A percentile compares a stretch with the other conserved stretches of the same genome.
Evolutionary conservation across 2,888 invertebrate genomes (phyloP).

Genomic region (Thysanoteuthis rhombus): DNA sequence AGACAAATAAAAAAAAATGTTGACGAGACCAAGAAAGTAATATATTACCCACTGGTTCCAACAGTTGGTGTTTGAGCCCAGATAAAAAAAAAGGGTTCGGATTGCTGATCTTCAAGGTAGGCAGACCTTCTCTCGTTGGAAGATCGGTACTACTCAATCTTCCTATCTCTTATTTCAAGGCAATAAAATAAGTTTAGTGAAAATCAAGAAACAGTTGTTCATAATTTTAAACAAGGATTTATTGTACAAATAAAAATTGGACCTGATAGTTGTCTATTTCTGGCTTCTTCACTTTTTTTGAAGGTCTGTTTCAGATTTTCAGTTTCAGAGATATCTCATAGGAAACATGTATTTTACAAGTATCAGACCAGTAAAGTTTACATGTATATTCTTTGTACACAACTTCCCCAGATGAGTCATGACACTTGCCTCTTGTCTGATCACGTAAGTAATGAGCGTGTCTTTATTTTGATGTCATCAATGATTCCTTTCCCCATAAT

Average conservation of each 20-base stretch:
- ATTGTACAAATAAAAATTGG: not conserved
- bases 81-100: no score
- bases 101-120: no score
- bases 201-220: not conserved
- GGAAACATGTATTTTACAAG: not conserved
- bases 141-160: no score
- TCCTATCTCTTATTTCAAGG: not conserved
- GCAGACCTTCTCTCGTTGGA: no score
- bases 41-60: no score
- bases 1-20: no score
- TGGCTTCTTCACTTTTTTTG: not conserved
- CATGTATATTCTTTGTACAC: not conserved
- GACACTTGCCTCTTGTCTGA: not conserved
- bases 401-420: not conserved
- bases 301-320: not conserved
- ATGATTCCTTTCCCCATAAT: conserved; percentile 78
- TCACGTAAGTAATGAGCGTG: conserved; percentile 31
- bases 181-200: not conserved
- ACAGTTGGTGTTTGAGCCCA: no score
- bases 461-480: conserved; percentile 68
- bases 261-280: not conserved
- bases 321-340: not conserved
- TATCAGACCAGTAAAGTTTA: not conserved
- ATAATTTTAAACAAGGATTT: not conserved
- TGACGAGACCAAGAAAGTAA: no score